phyloP scores from a whole-genome alignment of 2,797 vertebrate species.

The Chloroceryle amazona region DNA sequence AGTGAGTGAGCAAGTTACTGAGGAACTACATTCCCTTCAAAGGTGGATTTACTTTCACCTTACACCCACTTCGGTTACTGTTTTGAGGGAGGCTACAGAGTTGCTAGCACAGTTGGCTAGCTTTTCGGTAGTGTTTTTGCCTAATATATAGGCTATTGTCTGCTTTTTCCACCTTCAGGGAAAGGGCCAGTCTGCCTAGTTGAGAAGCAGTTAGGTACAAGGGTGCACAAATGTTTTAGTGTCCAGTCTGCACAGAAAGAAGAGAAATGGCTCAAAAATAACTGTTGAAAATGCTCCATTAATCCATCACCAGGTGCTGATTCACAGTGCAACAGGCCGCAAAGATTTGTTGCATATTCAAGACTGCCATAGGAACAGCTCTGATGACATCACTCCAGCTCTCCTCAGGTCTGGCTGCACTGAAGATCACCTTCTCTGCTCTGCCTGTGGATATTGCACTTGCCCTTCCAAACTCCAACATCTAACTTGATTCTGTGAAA shows the following conservation, averaged over 20 bases:
- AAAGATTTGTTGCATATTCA: conserved; percentile 19
- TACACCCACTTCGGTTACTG: not conserved
- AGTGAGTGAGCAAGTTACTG: not conserved
- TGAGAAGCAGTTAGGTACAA: not conserved
- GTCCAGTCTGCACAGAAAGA: not conserved
- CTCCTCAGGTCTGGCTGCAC: not conserved
- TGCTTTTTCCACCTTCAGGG: not conserved
- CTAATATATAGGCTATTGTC: not conserved
- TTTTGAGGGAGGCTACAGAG: not conserved
- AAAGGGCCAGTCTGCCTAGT: not conserved
- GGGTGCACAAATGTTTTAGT: not conserved
- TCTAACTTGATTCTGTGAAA: not conserved
- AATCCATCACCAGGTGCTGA: conserved; percentile 43
- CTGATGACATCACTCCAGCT: not conserved
- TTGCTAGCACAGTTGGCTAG: not conserved
- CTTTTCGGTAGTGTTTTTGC: not conserved
- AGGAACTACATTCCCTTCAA: not conserved
- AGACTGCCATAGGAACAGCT: not conserved
- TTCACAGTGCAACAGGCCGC: not conserved
- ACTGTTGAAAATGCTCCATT: conserved; percentile 14
- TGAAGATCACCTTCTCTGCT: not conserved
- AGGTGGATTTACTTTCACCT: not conserved
- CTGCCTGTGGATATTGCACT: not conserved
- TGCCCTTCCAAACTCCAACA: not conserved
- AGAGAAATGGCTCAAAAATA: conserved; percentile 19